phyloP scores from a whole-genome alignment of 2,888 invertebrate genomes.

The Diplazon laetatorius region DNA sequence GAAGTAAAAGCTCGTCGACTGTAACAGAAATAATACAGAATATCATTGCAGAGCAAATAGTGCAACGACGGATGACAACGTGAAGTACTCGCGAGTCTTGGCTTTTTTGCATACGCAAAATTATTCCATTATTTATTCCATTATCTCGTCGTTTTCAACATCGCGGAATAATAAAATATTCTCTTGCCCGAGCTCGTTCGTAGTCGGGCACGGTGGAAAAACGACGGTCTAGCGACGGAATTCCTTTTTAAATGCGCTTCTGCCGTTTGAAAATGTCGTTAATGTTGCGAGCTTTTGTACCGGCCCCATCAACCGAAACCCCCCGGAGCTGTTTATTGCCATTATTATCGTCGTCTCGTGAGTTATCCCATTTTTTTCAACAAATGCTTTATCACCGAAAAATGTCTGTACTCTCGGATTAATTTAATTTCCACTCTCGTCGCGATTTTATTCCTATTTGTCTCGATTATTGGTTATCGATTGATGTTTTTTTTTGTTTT shows the following conservation, averaged over 20 bases:
- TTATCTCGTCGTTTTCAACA: conserved; percentile 34
- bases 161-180: conserved; percentile 47
- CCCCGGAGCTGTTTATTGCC: conserved; percentile 31
- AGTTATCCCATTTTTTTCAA: conserved; percentile 16
- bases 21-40: conserved; percentile 18
- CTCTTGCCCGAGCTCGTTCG: conserved; percentile 6
- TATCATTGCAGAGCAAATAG: not conserved
- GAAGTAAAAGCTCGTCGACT: not conserved
- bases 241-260: conserved; percentile 35
- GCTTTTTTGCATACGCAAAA: not conserved
- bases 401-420: not conserved
- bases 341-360: conserved; percentile 18
- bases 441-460: too few species aligned
- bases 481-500: too few species aligned
- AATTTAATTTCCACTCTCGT: not conserved
- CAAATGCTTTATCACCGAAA: not conserved
- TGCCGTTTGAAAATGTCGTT: conserved; percentile 34
- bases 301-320: not conserved
- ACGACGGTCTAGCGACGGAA: conserved; percentile 26
- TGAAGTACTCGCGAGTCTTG: conserved; percentile 5
- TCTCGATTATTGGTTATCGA: too few species aligned
- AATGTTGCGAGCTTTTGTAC: conserved; percentile 33
- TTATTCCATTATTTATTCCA: conserved; percentile 43
- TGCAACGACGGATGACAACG: conserved; percentile 1
- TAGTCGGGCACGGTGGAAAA: conserved; percentile 10